A percentile compares a stretch with the other conserved stretches of the same genome.
These are phyloP conservation scores for Leptatherina wallacei DNA, from an alignment of 2,797 vertebrate genomes.

Conservation along the genomic window DNA sequence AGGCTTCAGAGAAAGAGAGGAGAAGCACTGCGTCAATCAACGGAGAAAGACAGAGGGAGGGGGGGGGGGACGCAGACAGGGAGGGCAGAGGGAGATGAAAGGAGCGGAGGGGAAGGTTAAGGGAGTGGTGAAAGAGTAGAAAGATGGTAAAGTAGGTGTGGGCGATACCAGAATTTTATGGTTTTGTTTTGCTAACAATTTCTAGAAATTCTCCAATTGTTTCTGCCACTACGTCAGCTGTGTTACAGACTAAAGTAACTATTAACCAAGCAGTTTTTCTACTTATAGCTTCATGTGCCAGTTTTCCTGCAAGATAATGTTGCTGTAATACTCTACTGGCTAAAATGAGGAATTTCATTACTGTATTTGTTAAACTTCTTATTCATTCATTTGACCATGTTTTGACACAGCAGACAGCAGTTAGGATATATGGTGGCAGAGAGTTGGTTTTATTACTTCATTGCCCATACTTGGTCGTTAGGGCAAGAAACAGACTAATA, in stretches of 20 bases:
- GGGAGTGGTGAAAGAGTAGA: slow-evolving; percentile 20
- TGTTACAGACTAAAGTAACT: too few relatives aligned
- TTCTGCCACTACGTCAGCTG: too few relatives aligned
- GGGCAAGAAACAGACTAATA: background rate
- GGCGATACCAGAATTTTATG: background rate
- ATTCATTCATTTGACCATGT: background rate
- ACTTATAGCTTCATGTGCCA: too few relatives aligned
- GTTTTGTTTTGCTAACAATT: background rate
- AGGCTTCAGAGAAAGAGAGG: slow-evolving; percentile 87
- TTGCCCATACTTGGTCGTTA: slow-evolving; percentile 17
- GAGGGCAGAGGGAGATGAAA: slow-evolving; percentile 1
- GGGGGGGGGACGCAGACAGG: slow-evolving; percentile 25
- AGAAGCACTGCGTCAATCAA: slow-evolving; percentile 82
- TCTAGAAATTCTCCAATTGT: background rate
- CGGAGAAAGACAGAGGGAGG: slow-evolving; percentile 50
- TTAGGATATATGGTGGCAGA: background rate
- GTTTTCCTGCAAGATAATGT: background rate
- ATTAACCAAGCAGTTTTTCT: too few relatives aligned
- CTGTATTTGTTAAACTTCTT: background rate
- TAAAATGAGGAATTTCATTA: background rate
- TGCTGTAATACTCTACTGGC: background rate
- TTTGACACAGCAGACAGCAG: background rate
- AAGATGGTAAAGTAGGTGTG: slow-evolving; percentile 3
- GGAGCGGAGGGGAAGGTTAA: slow-evolving; percentile 4
- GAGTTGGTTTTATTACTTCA: slow-evolving; percentile 11